Percentiles rank a stretch among this genome's conserved stretches.
Evolutionary conservation across 1,140 invertebrate genomes (phyloP).

Genomic region (Microvelia longipes): DNA sequence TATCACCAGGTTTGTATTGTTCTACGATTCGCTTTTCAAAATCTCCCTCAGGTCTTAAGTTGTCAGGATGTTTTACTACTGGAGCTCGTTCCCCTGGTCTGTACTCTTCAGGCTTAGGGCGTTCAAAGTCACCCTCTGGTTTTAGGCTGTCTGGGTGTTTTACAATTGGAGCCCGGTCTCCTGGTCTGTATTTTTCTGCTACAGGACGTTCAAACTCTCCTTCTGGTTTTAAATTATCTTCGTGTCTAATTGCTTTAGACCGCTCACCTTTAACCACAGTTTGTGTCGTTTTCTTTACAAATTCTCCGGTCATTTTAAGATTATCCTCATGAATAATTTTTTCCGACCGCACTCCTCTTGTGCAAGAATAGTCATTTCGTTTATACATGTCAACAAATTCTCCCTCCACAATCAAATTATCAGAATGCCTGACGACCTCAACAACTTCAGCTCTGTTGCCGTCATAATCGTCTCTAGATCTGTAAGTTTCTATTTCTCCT

Average conservation of each 20-base stretch:
- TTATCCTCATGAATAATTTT: constrained; percentile 23
- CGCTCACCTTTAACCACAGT: constrained; percentile 36
- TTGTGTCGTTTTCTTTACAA: constrained; percentile 26
- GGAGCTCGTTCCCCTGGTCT: constrained; percentile 29
- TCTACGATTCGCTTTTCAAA: constrained; percentile 35
- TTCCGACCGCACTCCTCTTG: constrained; percentile 27
- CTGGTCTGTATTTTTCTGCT: constrained; percentile 27
- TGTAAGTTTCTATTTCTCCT: constrained; percentile 41
- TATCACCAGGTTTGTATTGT: constrained; percentile 30
- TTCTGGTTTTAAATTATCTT: constrained; percentile 44
- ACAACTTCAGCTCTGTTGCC: constrained; percentile 28
- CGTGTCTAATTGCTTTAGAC: constrained; percentile 37
- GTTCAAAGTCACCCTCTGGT: constrained; percentile 38
- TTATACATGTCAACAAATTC: constrained; percentile 32
- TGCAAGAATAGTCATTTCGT: constrained; percentile 25
- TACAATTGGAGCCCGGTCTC: constrained; percentile 40
- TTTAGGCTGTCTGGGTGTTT: constrained; percentile 39
- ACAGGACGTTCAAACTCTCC: constrained; percentile 38
- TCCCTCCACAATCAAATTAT: constrained; percentile 26
- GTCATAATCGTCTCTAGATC: constrained; percentile 24
- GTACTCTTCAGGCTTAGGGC: constrained; percentile 23
- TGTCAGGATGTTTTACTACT: constrained; percentile 33
- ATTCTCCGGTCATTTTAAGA: constrained; percentile 40
- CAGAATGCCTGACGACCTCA: constrained; percentile 34
- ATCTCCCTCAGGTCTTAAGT: constrained; percentile 37